Evolutionary conservation across 2,113 vertebrate species (phyloP), one percentile per base, ranked within the genome.

Genomic region (Leuciscus idus): DNA sequence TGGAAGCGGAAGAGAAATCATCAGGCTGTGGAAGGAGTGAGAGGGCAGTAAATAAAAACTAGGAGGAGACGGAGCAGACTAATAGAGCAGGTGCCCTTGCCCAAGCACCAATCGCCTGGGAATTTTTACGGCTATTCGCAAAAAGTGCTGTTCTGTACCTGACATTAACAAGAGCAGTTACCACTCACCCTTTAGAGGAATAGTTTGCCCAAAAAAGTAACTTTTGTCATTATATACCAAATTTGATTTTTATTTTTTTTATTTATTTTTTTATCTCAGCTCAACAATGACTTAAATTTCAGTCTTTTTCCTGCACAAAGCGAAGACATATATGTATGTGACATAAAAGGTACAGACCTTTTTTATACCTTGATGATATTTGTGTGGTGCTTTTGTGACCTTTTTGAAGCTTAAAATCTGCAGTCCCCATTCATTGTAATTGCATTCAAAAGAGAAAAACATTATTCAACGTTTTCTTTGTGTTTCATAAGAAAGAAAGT

Each of bases 1-100:
- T 73, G 77, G 62, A 82, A 82, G 81, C 62, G 43, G 70, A 79
- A 64, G 75, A 87, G 80, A 87, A 85, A 81, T 87, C 86, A 87
- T 85, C 66, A 57, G 78, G 57, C 12, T 10, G 36, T 2, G 21
- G 28, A 80, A 28, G 19, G 77, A 82, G 59, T 64, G 68, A 86
- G 85, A 82, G 50, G 62, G 86, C 57, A 79, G 81, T 88, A 84
- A 87, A 87, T 76, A 80, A 75, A 85, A 68, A 72, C 64, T 43
- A 70, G 61, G 28, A 62, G 59, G 48, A 59, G 80, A 85, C 83
- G 68, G 85, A 87, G 83, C 55, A 85, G 79, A 86, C 68, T 89
- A 84, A 68, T 86, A 87, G 81, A 84, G 77, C 77, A 4, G 48
- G 75, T 70, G 81, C 85, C 66, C 81, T 84, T 84, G 82, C 68